Evolutionary conservation across 2,888 invertebrate species (phyloP), one percentile per base, ranked within the genome.

Genomic region (Dimorphilus gyrociliatus): DNA sequence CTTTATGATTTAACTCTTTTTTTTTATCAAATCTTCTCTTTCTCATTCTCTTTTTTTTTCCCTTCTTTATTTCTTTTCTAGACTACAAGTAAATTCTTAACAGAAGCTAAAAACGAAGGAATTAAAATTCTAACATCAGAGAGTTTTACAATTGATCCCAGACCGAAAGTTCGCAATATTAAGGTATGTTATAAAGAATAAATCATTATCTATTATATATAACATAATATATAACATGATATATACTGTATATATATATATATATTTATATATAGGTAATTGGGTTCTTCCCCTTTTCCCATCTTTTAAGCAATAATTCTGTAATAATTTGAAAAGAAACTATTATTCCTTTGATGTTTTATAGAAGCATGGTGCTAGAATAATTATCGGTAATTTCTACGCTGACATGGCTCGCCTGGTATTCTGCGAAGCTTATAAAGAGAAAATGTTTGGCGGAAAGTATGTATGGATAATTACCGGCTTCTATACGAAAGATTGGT

Each of bases 331-430:
- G n/a, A n/a, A n/a, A n/a, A n/a, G n/a, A n/a, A n/a, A n/a, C n/a
- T n/a, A n/a, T n/a, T n/a, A n/a, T n/a, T 29, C 12, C 18, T 19
- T 12, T 16, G 10, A 10, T 23, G 15, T 12, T 16, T 36, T 40
- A 15, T 70, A 82, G 31, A 72, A 88, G 26, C 88, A 88, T 60
- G 90, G 92, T 60, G 88, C 90, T 5, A 70, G 92, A 40, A 85
- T 94, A 44, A 85, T 92, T 42, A 82, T 94, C 16, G 92, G 92
- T 1, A 69, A 92, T 33, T 94, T 90, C 68, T 94, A 94, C 66
- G 90, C 88, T 31, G 86, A 82, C 2, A 88, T 86, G 4, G 92
- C 92, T 1, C 69, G 90, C 29, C 70, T 81, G 21, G 90, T 94
- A 1, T 73, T 94, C 6, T 92, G 92, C 60, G 90, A 92, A 37